A percentile compares a stretch with the other conserved stretches of the same genome.
Conservation (phyloP, 2,797 vertebrate species). For the Sebastes kiyomatsui region DNA sequence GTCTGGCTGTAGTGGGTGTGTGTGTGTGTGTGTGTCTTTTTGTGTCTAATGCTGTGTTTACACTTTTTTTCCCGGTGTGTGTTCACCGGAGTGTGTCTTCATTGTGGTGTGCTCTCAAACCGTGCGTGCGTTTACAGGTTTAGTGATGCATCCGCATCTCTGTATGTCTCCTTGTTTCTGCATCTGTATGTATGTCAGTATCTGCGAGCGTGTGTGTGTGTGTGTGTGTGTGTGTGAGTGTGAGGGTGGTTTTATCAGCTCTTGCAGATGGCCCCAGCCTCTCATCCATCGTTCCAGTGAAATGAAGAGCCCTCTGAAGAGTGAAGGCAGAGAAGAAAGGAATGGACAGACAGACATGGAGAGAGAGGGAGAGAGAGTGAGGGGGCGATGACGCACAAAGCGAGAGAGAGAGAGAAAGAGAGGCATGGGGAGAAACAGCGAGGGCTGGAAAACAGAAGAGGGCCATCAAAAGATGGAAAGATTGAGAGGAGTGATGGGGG, state of each 20-base stretch:
- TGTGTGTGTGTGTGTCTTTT: background rate
- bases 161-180: constrained; percentile 34
- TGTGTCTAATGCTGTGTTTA: constrained; percentile 17
- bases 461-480: constrained; percentile 38
- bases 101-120: background rate
- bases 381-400: constrained; percentile 31
- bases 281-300: constrained; percentile 74
- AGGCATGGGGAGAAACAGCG: background rate
- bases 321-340: constrained; percentile 66
- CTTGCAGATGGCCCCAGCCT: constrained; percentile 74
- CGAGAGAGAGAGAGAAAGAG: background rate
- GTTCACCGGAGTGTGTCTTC: background rate
- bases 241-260: constrained; percentile 73
- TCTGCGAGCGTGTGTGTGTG: background rate
- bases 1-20: background rate
- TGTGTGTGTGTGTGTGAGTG: background rate
- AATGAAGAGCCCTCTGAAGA: constrained; percentile 75
- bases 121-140: constrained; percentile 30
- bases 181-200: constrained; percentile 37
- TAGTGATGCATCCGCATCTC: constrained; percentile 52
- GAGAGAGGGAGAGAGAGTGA: constrained; percentile 2
- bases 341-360: constrained; percentile 45
- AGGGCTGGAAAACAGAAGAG: constrained; percentile 20
- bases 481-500: constrained; percentile 20
- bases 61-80: background rate